Conservation (phyloP, 1,140 invertebrate species). For the Drosophila sucinea region DNA sequence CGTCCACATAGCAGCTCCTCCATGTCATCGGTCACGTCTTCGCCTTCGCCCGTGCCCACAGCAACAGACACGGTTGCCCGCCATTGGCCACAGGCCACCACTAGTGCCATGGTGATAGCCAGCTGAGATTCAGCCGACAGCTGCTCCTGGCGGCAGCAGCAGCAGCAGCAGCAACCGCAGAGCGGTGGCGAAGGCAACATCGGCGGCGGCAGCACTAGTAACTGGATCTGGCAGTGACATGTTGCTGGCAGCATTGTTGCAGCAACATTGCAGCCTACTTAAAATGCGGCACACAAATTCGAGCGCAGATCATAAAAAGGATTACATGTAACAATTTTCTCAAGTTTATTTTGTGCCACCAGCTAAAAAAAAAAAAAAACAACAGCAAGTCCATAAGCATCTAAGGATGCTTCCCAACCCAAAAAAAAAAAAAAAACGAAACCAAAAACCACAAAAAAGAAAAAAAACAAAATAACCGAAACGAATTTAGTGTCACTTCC, state of each 20-base stretch:
- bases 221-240: conserved; percentile 72
- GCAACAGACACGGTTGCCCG: conserved; percentile 27
- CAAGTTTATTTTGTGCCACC: conserved; percentile 57
- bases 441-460: not conserved
- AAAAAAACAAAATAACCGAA: conserved; percentile 68
- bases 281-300: conserved; percentile 68
- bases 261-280: conserved; percentile 40
- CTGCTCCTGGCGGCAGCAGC: conserved; percentile 54
- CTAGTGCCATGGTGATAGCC: conserved; percentile 74
- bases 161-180: conserved; percentile 12
- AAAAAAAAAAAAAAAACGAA: conserved; percentile 17
- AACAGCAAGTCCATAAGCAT: conserved; percentile 18
- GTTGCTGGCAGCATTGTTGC: conserved; percentile 43
- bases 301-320: conserved; percentile 74
- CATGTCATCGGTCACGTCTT: conserved; percentile 62
- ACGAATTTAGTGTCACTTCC: conserved; percentile 81
- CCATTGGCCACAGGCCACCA: conserved; percentile 70
- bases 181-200: not conserved
- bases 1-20: conserved; percentile 64
- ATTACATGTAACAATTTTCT: conserved; percentile 78
- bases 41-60: conserved; percentile 45
- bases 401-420: conserved; percentile 27
- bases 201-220: conserved; percentile 44
- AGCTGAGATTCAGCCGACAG: conserved; percentile 72
- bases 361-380: conserved; percentile 19